Evolutionary conservation across 1,140 invertebrate species (phyloP).

Genomic region (Catajapyx aquilonaris): DNA sequence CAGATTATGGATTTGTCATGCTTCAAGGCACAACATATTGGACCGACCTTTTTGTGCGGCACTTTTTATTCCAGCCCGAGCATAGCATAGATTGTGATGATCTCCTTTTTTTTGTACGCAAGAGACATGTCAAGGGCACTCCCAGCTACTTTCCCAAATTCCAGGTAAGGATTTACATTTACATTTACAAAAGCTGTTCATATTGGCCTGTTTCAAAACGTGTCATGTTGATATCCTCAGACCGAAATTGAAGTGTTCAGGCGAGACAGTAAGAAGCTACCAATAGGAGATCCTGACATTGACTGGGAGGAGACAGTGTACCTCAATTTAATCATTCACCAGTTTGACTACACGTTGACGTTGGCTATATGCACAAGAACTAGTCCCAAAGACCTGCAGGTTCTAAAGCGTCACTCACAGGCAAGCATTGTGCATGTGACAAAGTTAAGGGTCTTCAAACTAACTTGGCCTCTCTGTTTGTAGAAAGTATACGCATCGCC

Average conservation of each 20-base stretch:
- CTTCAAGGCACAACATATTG: constrained; percentile 83
- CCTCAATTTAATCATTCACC: constrained; percentile 93
- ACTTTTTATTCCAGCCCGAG: constrained; percentile 77
- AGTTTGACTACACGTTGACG: constrained; percentile 93
- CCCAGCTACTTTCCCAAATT: constrained; percentile 70
- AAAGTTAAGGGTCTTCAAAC: neutral
- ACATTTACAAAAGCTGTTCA: neutral
- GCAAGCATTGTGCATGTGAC: constrained; percentile 17
- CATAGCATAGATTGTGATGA: constrained; percentile 78
- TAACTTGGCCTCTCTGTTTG: constrained; percentile 13
- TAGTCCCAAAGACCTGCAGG: constrained; percentile 88
- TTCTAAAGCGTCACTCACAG: constrained; percentile 79
- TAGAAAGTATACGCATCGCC: constrained; percentile 87
- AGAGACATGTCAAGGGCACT: constrained; percentile 67
- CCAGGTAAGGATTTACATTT: constrained; percentile 33
- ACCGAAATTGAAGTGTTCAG: constrained; percentile 89
- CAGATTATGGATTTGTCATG: constrained; percentile 74
- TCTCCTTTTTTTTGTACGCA: constrained; percentile 85
- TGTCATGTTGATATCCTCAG: no score
- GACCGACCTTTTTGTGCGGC: constrained; percentile 84
- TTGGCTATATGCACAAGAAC: constrained; percentile 93
- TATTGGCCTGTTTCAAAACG: no score
- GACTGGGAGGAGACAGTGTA: constrained; percentile 99
- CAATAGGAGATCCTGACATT: constrained; percentile 81
- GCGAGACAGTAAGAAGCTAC: constrained; percentile 87